A percentile compares a stretch with the other conserved stretches of the same genome.
Evolutionary conservation across 2,797 vertebrate genomes (phyloP).

Genomic region (Falco peregrinus): DNA sequence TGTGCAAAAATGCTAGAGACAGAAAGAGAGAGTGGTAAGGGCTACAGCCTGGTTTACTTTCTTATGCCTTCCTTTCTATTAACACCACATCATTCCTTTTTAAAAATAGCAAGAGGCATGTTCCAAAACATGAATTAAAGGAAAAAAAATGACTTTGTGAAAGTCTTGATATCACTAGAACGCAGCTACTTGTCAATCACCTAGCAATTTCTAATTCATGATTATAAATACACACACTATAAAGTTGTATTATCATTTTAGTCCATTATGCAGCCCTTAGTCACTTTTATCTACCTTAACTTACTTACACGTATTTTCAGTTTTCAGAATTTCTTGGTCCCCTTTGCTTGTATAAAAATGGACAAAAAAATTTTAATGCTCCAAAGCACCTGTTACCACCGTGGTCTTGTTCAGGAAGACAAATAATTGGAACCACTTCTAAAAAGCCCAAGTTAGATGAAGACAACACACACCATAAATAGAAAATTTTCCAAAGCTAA

Average conservation of each 20-base stretch:
- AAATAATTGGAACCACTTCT: background rate
- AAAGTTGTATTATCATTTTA: background rate
- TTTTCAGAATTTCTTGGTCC: background rate
- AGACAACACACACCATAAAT: background rate
- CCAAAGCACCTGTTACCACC: background rate
- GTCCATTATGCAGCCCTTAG: background rate
- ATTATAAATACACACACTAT: background rate
- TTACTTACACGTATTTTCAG: background rate
- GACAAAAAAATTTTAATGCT: background rate
- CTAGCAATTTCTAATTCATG: background rate
- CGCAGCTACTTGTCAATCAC: background rate
- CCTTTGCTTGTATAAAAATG: background rate
- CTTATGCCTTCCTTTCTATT: background rate
- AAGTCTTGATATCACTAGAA: background rate
- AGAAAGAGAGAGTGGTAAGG: background rate
- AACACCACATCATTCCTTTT: background rate
- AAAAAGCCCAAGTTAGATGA: background rate
- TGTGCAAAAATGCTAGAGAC: background rate
- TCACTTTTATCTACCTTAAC: background rate
- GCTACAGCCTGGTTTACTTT: background rate
- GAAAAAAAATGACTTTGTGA: background rate
- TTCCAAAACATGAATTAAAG: background rate
- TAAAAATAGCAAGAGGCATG: background rate
- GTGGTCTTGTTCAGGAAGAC: background rate
- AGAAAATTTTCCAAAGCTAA: background rate